Evolutionary conservation across 2,797 vertebrate species (phyloP).

Genomic region (Enteromius paludinosus): DNA sequence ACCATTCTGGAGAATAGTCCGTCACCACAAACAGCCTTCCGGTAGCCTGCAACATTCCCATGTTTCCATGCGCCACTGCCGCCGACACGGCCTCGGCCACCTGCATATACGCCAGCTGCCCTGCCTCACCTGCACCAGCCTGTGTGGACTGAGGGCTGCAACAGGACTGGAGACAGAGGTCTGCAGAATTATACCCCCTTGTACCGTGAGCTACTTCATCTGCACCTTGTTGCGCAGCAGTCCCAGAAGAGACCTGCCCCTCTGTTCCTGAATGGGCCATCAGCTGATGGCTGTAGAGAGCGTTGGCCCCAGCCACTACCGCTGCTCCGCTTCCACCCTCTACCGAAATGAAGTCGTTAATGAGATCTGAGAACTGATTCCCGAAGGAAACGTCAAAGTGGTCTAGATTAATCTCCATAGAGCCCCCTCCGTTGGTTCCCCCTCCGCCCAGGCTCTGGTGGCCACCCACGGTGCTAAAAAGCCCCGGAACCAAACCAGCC

Average conservation of each 20-base stretch:
- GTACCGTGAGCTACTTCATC: constrained; percentile 87
- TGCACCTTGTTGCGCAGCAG: constrained; percentile 87
- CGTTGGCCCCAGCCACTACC: constrained; percentile 67
- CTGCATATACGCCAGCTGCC: constrained; percentile 95
- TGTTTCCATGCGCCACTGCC: constrained; percentile 87
- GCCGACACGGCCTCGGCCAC: constrained; percentile 96
- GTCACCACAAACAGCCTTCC: constrained; percentile 97
- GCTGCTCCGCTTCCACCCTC: constrained; percentile 82
- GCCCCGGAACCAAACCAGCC: constrained; percentile 85
- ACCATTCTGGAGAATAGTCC: constrained; percentile 99
- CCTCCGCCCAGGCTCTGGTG: constrained; percentile 76
- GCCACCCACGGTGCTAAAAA: constrained; percentile 86
- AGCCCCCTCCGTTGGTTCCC: constrained; percentile 69
- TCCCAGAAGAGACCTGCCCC: constrained; percentile 79
- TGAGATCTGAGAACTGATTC: constrained; percentile 99
- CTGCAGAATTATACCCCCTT: constrained; percentile 86
- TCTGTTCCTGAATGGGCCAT: constrained; percentile 81
- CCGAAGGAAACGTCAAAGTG: constrained; percentile 98
- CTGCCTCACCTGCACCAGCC: constrained; percentile 83
- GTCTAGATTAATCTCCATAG: constrained; percentile 94
- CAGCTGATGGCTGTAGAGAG: constrained; percentile 86
- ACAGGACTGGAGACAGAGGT: constrained; percentile 95
- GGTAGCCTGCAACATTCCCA: constrained; percentile 91
- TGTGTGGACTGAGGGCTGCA: constrained; percentile 91
- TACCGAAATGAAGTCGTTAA: constrained; percentile 98